A percentile compares a stretch with the other conserved stretches of the same genome.
Conservation (phyloP, 2,888 invertebrate genomes). For the Athalia cordata region DNA sequence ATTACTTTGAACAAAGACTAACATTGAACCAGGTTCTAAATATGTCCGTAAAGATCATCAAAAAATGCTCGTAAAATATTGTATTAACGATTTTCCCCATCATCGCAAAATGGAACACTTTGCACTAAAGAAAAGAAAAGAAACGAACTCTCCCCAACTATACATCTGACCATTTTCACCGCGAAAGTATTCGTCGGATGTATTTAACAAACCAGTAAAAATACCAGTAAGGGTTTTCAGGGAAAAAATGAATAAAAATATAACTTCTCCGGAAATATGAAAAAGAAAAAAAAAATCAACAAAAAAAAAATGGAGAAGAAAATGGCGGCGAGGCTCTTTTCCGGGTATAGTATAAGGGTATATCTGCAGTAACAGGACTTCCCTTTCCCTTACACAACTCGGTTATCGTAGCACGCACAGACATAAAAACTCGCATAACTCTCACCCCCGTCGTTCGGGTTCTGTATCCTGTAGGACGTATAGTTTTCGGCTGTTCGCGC, state of each 20-base stretch:
- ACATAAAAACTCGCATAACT: constrained; percentile 53
- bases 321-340: no score
- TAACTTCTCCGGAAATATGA: constrained; percentile 14
- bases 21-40: no score
- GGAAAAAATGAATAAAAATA: background rate
- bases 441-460: background rate
- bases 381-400: constrained; percentile 23
- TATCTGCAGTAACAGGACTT: background rate
- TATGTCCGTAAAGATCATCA: no score
- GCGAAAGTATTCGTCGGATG: background rate
- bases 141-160: no score
- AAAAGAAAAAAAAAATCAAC: background rate
- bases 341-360: background rate
- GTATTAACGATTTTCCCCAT: no score
- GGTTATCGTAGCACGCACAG: constrained; percentile 50
- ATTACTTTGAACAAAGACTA: no score
- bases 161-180: no score
- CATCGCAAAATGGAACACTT: no score
- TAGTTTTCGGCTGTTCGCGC: background rate
- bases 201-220: background rate
- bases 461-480: background rate
- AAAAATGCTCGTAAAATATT: no score
- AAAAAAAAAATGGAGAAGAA: no score
- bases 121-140: no score
- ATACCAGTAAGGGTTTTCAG: background rate